Conservation (phyloP, 1,140 invertebrate genomes). For the Drosophila littoralis region DNA sequence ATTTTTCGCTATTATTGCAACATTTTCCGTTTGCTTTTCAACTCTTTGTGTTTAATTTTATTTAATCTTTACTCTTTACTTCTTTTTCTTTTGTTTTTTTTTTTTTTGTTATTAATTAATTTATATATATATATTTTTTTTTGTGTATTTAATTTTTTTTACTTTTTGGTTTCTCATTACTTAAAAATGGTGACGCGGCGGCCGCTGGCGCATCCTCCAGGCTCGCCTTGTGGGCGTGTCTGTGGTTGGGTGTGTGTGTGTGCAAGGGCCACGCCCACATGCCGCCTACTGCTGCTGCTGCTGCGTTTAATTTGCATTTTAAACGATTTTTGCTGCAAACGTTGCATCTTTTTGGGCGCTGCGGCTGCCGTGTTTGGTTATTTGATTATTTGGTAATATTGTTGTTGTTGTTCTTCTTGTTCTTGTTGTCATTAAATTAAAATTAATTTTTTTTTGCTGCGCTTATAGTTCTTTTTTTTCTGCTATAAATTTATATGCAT, state of each 20-base stretch:
- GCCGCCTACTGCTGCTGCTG: conserved; percentile 1
- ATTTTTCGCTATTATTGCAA: conserved; percentile 82
- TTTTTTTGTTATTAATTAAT: conserved; percentile 14
- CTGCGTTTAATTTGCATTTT: conserved; percentile 79
- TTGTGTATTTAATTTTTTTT: neutral
- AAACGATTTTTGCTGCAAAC: conserved; percentile 83
- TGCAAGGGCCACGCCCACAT: conserved; percentile 48
- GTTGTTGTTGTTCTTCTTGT: conserved; percentile 43
- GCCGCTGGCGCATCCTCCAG: conserved; percentile 10
- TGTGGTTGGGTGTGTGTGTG: conserved; percentile 27
- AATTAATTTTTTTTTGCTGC: conserved; percentile 74
- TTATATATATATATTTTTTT: conserved; percentile 3
- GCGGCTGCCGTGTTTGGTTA: conserved; percentile 38
- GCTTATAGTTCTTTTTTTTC: conserved; percentile 52
- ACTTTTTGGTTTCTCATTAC: conserved; percentile 66
- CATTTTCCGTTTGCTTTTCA: conserved; percentile 44
- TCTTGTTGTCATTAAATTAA: conserved; percentile 74
- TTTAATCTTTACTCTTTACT: neutral
- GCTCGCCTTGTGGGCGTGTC: conserved; percentile 34
- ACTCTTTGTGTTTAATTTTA: conserved; percentile 34
- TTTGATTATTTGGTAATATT: conserved; percentile 48
- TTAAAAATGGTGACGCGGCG: conserved; percentile 51
- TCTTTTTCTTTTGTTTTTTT: too few species aligned
- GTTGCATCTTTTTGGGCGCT: conserved; percentile 66
- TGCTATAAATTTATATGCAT: conserved; percentile 42